A percentile compares a stretch with the other conserved stretches of the same genome.
phyloP scores from a whole-genome alignment of 2,888 invertebrate genomes.

The Eristalis intricaria region DNA sequence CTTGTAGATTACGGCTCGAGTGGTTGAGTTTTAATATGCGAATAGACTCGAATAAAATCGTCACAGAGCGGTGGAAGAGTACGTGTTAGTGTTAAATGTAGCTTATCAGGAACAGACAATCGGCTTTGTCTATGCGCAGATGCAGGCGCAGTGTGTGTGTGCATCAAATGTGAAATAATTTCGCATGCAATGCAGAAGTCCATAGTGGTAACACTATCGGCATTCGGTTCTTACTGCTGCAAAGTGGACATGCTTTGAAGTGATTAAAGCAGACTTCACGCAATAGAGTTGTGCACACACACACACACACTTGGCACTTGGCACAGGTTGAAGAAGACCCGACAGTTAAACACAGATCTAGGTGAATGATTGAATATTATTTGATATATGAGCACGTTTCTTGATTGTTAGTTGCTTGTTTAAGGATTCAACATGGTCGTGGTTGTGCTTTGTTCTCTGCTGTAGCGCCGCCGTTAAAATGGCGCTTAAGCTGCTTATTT shows the following conservation, averaged over 20 bases:
- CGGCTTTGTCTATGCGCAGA: slow-evolving; percentile 34
- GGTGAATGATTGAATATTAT: slow-evolving; percentile 24
- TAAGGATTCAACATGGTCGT: neutral
- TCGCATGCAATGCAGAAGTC: slow-evolving; percentile 61
- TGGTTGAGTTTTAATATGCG: neutral
- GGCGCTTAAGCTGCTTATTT: neutral
- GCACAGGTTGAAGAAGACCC: neutral
- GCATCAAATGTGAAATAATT: slow-evolving; percentile 47
- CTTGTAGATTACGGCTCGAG: neutral
- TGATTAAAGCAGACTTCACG: slow-evolving; percentile 27
- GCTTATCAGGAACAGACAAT: slow-evolving; percentile 58
- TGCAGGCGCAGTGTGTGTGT: neutral
- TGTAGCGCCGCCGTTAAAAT: neutral
- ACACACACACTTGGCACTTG: neutral
- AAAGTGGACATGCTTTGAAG: slow-evolving; percentile 36
- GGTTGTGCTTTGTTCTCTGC: neutral
- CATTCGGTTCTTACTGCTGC: slow-evolving; percentile 71
- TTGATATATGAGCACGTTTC: neutral
- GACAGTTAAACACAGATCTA: slow-evolving; percentile 35
- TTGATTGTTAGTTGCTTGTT: neutral
- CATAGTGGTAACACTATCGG: slow-evolving; percentile 72
- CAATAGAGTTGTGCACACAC: slow-evolving; percentile 4
- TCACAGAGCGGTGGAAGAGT: neutral
- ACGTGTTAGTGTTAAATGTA: slow-evolving; percentile 52
- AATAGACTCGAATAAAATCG: slow-evolving; percentile 2